Conservation (phyloP, 2,888 invertebrate genomes). For the Microchrysa polita region DNA sequence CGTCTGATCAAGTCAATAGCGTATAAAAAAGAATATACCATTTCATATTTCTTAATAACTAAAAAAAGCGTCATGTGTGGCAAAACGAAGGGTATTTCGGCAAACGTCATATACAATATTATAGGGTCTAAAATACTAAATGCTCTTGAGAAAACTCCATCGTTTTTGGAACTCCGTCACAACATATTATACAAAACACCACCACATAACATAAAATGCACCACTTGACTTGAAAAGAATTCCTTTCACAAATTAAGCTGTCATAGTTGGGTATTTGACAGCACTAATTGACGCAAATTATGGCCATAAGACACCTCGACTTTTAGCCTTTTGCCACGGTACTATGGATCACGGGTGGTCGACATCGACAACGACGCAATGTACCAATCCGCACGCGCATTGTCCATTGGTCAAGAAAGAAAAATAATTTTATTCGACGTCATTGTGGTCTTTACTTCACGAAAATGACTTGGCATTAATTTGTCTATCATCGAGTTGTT, state of each 20-base stretch:
- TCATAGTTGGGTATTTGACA: slow-evolving; percentile 39
- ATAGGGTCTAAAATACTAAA: slow-evolving; percentile 14
- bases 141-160: slow-evolving; percentile 31
- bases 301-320: slow-evolving; percentile 41
- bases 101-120: slow-evolving; percentile 20
- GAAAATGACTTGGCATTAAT: slow-evolving; percentile 33
- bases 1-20: no score
- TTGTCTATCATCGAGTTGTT: slow-evolving; percentile 46
- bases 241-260: slow-evolving; percentile 45
- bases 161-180: slow-evolving; percentile 21
- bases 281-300: slow-evolving; percentile 48
- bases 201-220: slow-evolving; percentile 42
- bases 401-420: neutral
- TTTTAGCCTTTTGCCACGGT: slow-evolving; percentile 34
- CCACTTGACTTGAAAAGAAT: slow-evolving; percentile 42
- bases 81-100: slow-evolving; percentile 34
- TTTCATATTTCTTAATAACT: neutral
- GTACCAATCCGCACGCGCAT: neutral
- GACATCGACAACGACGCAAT: no score
- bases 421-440: neutral
- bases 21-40: no score
- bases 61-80: slow-evolving; percentile 30
- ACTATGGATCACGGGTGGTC: slow-evolving; percentile 38
- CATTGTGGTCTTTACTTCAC: slow-evolving; percentile 25
- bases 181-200: no score